Conservation (phyloP, 1,140 invertebrate genomes). For the Dreissena rostriformis region DNA sequence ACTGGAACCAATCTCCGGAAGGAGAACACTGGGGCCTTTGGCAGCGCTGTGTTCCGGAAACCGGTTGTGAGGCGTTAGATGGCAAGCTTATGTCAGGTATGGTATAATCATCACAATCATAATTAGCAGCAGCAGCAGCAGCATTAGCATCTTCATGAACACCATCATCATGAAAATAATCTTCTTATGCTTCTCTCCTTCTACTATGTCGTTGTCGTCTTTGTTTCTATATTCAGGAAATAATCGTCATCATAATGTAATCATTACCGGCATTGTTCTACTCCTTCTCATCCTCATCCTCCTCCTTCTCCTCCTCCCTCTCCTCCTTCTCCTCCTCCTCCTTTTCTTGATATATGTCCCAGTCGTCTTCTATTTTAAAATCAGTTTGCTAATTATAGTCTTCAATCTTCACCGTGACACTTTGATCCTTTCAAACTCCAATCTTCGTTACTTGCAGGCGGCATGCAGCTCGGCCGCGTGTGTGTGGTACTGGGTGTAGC, state of each 20-base stretch:
- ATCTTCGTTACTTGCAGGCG: not conserved
- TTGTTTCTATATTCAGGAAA: too few relatives aligned
- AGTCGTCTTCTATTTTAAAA: not conserved
- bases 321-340: too few relatives aligned
- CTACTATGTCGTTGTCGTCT: too few relatives aligned
- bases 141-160: not conserved
- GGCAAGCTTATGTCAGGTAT: slow-evolving; percentile 5
- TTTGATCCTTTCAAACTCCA: not conserved
- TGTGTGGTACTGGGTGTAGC: slow-evolving; percentile 1
- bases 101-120: not conserved
- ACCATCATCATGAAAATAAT: not conserved
- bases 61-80: slow-evolving; percentile 14
- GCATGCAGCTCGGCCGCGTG: slow-evolving; percentile 15
- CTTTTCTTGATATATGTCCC: not conserved
- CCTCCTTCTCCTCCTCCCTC: too few relatives aligned
- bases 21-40: slow-evolving; percentile 25
- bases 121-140: not conserved
- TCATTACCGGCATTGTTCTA: too few relatives aligned
- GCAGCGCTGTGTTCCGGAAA: slow-evolving; percentile 8
- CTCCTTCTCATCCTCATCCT: too few relatives aligned
- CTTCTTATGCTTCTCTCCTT: too few relatives aligned
- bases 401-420: not conserved
- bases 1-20: slow-evolving; percentile 11
- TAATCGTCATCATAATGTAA: too few relatives aligned
- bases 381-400: not conserved